A percentile compares a stretch with the other conserved stretches of the same genome.
phyloP scores from a whole-genome alignment of 2,797 vertebrate species.

The Parauchenoglanis punctatus region DNA sequence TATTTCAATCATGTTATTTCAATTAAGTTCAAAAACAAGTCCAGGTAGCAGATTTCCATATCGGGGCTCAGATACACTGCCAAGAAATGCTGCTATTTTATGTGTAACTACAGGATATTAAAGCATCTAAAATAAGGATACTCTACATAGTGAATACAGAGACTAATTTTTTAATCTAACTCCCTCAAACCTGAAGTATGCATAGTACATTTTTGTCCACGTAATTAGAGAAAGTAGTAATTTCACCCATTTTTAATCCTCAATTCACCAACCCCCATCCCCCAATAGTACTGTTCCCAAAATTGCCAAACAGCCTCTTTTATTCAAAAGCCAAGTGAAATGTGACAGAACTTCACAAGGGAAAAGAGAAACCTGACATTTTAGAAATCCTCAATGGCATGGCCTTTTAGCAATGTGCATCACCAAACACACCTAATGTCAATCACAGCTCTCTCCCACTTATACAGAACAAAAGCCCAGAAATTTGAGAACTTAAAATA shows the following conservation, averaged over 20 bases:
- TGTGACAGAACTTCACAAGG: constrained; percentile 31
- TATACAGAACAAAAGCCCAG: background rate
- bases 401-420: constrained; percentile 69
- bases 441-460: constrained; percentile 53
- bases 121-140: background rate
- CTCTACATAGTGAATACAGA: background rate
- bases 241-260: background rate
- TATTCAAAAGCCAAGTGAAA: constrained; percentile 57
- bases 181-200: background rate
- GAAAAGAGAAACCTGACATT: constrained; percentile 69
- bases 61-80: background rate
- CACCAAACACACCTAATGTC: constrained; percentile 69
- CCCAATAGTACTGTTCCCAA: constrained; percentile 4
- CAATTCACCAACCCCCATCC: background rate
- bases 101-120: background rate
- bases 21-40: background rate
- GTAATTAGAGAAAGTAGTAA: background rate
- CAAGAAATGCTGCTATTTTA: background rate
- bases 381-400: constrained; percentile 67
- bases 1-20: background rate
- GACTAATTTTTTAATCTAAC: background rate
- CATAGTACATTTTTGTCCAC: background rate
- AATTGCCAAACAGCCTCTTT: constrained; percentile 33
- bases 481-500: background rate
- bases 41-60: background rate